These are phyloP conservation scores for Clarias gariepinus DNA, from an alignment of 2,113 vertebrate species.

Conservation along the genomic window DNA sequence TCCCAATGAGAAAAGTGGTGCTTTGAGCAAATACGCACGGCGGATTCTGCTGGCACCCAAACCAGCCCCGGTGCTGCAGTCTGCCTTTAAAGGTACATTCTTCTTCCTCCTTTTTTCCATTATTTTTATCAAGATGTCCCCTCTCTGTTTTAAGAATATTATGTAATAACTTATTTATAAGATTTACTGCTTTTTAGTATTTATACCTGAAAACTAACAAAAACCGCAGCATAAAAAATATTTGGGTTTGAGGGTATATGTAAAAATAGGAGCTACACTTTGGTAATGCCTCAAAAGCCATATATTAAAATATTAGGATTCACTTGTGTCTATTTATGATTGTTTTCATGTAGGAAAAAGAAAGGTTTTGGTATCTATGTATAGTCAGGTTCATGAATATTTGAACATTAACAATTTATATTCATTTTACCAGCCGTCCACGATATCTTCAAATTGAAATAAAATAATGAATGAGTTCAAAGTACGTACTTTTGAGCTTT, in stretches of 20 bases:
- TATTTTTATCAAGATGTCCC: neutral
- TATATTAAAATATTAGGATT: neutral
- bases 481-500: neutral
- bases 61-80: conserved; percentile 91
- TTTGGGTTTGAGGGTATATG: neutral
- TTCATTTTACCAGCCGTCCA: neutral
- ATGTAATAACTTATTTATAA: too few species aligned
- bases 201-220: too few species aligned
- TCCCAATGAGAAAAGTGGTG: conserved; percentile 91
- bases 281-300: neutral
- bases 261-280: neutral
- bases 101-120: neutral
- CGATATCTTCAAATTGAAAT: neutral
- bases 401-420: neutral
- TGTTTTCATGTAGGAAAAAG: neutral
- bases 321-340: neutral
- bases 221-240: neutral
- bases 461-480: neutral
- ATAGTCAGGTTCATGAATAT: neutral
- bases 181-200: neutral
- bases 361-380: neutral
- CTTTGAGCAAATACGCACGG: conserved; percentile 94
- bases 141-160: neutral
- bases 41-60: conserved; percentile 95
- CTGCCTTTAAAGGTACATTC: conserved; percentile 91